Conservation (phyloP, 2,113 vertebrate genomes). For the Gymnarchus niloticus region DNA sequence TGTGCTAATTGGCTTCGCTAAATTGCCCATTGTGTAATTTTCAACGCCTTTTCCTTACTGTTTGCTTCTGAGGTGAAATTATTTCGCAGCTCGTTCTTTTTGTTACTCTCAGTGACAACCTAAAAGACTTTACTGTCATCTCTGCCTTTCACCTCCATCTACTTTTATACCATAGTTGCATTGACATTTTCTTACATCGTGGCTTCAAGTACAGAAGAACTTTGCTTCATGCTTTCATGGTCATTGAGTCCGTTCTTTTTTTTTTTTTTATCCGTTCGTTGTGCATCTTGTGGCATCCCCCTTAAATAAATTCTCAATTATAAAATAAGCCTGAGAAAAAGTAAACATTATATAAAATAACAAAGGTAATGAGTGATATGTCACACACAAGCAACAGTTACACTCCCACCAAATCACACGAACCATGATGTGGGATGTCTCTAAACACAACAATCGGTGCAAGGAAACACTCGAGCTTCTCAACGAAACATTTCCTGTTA, state of each 20-base stretch:
- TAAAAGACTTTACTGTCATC: slow-evolving; percentile 7
- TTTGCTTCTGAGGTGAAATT: slow-evolving; percentile 2
- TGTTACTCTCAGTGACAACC: background rate
- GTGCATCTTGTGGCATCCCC: background rate
- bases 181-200: background rate
- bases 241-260: background rate
- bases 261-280: background rate
- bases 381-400: too few relatives aligned
- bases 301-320: too few relatives aligned
- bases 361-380: too few relatives aligned
- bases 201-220: background rate
- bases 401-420: too few relatives aligned
- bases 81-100: slow-evolving; percentile 19
- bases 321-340: too few relatives aligned
- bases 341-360: too few relatives aligned
- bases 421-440: too few relatives aligned
- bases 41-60: background rate
- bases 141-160: slow-evolving; percentile 12
- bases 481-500: background rate
- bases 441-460: too few relatives aligned
- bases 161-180: background rate
- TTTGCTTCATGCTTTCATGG: slow-evolving; percentile 3
- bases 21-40: too few relatives aligned
- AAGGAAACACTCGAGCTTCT: too few relatives aligned
- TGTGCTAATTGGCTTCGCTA: too few relatives aligned